Evolutionary conservation across 2,888 invertebrate species (phyloP), one percentile per base, ranked within the genome.

Genomic region (Nasonia oneida): DNA sequence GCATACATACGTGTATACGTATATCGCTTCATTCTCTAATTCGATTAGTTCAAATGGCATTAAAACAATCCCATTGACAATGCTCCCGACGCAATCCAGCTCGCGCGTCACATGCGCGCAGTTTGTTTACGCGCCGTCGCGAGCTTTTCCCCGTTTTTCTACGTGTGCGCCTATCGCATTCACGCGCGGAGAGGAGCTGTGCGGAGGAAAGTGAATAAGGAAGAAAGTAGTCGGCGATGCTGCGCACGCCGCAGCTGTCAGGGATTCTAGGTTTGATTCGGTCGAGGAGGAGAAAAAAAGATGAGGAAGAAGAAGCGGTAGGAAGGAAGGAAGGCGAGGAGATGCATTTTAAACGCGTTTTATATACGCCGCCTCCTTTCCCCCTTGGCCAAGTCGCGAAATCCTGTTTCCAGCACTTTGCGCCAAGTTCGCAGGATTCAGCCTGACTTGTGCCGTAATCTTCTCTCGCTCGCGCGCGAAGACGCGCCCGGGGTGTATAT

Each of bases 1-100:
- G 6, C 57, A 42, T n/a, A 5, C 23, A 50, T n/a, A 29, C 6
- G 15, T 14, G 42, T 83, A 39, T 57, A 77, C 5, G 3, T 12
- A 10, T 70, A 92, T 92, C 91, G 90, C 90, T 91, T 92, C 92
- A 90, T 91, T 92, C 92, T 92, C 93, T 94, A 94, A 94, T 94
- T 94, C 94, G 94, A 95, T 94, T 94, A 94, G 94, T 94, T 94
- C 94, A 94, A 94, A 94, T 94, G 94, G 94, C 94, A 94, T 95
- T 95, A 94, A 94, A 95, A 94, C 94, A 95, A 94, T 94, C 94
- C 94, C 93, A 93, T 94, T 94, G 94, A 92, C 92, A 93, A 91
- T 93, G 91, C 91, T 90, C 90, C 90, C 88, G 86, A 89, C 88
- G 88, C 88, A 81, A 67, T 82, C 73, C 70, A 61, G 42, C 50